Conservation (phyloP, 2,888 invertebrate species). For the Bombyx huttoni region DNA sequence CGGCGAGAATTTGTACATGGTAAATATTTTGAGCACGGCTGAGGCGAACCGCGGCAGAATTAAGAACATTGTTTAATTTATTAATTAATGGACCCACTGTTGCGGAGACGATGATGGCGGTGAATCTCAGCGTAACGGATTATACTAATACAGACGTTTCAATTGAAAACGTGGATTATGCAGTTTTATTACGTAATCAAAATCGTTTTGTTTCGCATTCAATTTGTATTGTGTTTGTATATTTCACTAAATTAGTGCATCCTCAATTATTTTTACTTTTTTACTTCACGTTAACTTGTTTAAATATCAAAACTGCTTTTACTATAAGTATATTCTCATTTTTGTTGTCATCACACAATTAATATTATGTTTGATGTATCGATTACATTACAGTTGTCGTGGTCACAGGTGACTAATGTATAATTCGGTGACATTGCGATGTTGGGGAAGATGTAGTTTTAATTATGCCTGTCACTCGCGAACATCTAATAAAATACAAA, state of each 20-base stretch:
- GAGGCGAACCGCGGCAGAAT: constrained; percentile 41
- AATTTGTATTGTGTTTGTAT: background rate
- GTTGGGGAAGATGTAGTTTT: no score
- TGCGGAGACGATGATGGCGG: constrained; percentile 40
- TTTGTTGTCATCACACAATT: background rate
- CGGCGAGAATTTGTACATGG: constrained; percentile 65
- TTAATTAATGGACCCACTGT: constrained; percentile 65
- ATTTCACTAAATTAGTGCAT: no score
- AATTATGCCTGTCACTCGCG: no score
- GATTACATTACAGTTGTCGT: constrained; percentile 8
- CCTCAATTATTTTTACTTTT: no score
- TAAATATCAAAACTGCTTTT: no score
- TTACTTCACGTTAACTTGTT: no score
- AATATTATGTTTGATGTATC: background rate
- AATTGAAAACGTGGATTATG: constrained; percentile 2
- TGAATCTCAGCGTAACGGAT: constrained; percentile 23
- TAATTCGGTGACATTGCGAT: no score
- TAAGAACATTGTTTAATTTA: constrained; percentile 69
- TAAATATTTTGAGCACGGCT: constrained; percentile 67
- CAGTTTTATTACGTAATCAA: background rate
- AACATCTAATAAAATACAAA: no score
- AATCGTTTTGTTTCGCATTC: background rate
- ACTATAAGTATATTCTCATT: no score
- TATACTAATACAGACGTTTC: constrained; percentile 15
- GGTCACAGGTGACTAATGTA: no score